Percentiles rank a stretch among this genome's conserved stretches.
These are phyloP conservation scores for Rhinoderma darwinii DNA, from an alignment of 2,113 vertebrate genomes.

Conservation along the genomic window DNA sequence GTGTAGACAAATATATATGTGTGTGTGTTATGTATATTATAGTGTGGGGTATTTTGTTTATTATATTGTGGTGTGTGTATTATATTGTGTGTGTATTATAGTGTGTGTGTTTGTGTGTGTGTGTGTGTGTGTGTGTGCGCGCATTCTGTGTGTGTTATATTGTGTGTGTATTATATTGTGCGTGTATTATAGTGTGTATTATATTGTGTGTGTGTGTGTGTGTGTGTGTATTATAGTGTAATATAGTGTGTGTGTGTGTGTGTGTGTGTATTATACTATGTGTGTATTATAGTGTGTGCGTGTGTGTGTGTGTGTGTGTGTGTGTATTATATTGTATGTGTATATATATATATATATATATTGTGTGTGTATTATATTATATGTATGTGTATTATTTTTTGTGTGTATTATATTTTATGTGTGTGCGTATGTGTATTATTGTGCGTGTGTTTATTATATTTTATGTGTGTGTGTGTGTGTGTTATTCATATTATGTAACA, in stretches of 20 bases:
- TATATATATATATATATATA: too few relatives aligned
- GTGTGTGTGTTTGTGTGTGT: background rate
- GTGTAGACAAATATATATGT: background rate
- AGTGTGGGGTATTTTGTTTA: background rate
- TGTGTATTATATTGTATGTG: background rate
- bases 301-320: too few relatives aligned
- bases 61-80: background rate
- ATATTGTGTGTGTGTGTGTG: too few relatives aligned
- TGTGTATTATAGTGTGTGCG: background rate
- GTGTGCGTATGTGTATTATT: too few relatives aligned
- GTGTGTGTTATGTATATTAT: background rate
- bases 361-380: too few relatives aligned
- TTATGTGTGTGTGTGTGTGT: background rate
- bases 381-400: too few relatives aligned
- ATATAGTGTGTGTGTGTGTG: too few relatives aligned
- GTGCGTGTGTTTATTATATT: background rate
- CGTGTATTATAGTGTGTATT: background rate
- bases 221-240: too few relatives aligned
- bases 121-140: too few relatives aligned
- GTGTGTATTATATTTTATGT: too few relatives aligned
- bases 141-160: background rate
- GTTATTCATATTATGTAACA: conserved; percentile 7
- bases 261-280: background rate
- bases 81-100: background rate
- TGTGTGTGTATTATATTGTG: background rate